phyloP scores from a whole-genome alignment of 2,113 vertebrate genomes.

The Physeter macrocephalus region DNA sequence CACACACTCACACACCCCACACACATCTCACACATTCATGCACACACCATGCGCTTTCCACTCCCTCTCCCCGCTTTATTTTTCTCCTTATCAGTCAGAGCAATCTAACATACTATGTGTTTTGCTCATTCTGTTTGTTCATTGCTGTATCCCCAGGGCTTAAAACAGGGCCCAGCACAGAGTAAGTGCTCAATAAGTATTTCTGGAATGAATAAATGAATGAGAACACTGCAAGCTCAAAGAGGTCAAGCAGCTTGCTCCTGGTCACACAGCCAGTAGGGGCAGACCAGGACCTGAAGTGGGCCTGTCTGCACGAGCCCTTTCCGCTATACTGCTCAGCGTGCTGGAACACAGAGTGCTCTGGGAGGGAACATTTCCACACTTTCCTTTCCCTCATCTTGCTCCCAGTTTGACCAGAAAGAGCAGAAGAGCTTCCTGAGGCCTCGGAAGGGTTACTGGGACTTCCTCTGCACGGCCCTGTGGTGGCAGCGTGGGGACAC shows the following conservation, averaged over 20 bases:
- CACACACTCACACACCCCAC: not conserved
- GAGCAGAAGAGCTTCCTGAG: constrained; percentile 81
- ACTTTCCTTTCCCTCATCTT: not conserved
- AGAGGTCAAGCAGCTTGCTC: not conserved
- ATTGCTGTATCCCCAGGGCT: not conserved
- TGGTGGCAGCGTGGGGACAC: constrained; percentile 25
- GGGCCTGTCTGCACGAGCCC: not conserved
- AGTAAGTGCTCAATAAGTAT: not conserved
- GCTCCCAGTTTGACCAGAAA: constrained; percentile 81
- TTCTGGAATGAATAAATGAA: not conserved
- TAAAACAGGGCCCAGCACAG: not conserved
- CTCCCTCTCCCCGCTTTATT: not conserved
- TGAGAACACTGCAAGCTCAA: not conserved
- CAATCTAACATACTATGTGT: not conserved
- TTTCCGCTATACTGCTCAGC: not conserved
- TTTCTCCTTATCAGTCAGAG: not conserved
- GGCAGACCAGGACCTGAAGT: not conserved
- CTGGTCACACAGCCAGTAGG: not conserved
- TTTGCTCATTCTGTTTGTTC: not conserved
- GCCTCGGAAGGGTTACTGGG: constrained; percentile 82
- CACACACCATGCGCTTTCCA: not conserved
- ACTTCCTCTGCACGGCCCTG: constrained; percentile 78
- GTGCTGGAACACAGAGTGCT: rapidly evolving
- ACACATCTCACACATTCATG: not conserved
- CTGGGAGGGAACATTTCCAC: not conserved